Conservation (phyloP, 1,140 invertebrate species). For the Drosophila aff. region DNA sequence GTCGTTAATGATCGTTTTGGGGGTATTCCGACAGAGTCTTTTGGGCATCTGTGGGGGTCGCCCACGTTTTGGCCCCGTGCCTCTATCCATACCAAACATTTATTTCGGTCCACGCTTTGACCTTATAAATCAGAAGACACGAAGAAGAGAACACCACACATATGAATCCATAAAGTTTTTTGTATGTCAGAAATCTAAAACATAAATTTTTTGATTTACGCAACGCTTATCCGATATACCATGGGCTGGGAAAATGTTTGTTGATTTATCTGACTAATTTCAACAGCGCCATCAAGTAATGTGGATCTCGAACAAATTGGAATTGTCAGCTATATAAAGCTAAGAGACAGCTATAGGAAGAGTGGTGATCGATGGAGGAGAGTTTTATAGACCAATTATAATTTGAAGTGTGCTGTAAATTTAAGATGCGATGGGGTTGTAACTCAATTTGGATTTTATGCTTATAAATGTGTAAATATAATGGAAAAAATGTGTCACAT, state of each 20-base stretch:
- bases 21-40: slow-evolving; percentile 25
- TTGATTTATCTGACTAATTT: slow-evolving; percentile 72
- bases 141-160: slow-evolving; percentile 32
- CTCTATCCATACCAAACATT: slow-evolving; percentile 38
- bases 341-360: slow-evolving; percentile 19
- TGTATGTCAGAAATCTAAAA: slow-evolving; percentile 39
- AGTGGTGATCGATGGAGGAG: not conserved
- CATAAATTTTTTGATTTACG: slow-evolving; percentile 78
- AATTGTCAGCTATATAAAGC: slow-evolving; percentile 18
- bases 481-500: slow-evolving; percentile 13
- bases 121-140: slow-evolving; percentile 72
- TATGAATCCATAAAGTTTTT: slow-evolving; percentile 61
- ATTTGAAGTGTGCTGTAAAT: slow-evolving; percentile 3
- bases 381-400: slow-evolving; percentile 52
- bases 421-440: slow-evolving; percentile 17
- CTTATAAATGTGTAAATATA: slow-evolving; percentile 3
- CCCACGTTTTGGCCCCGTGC: slow-evolving; percentile 66
- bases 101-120: slow-evolving; percentile 66
- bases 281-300: slow-evolving; percentile 73
- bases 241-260: slow-evolving; percentile 7
- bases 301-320: slow-evolving; percentile 66
- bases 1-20: slow-evolving; percentile 64
- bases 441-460: slow-evolving; percentile 39
- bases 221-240: slow-evolving; percentile 41
- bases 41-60: slow-evolving; percentile 48